Evolutionary conservation across 2,797 vertebrate species (phyloP).

Genomic region (Sciaenops ocellatus): DNA sequence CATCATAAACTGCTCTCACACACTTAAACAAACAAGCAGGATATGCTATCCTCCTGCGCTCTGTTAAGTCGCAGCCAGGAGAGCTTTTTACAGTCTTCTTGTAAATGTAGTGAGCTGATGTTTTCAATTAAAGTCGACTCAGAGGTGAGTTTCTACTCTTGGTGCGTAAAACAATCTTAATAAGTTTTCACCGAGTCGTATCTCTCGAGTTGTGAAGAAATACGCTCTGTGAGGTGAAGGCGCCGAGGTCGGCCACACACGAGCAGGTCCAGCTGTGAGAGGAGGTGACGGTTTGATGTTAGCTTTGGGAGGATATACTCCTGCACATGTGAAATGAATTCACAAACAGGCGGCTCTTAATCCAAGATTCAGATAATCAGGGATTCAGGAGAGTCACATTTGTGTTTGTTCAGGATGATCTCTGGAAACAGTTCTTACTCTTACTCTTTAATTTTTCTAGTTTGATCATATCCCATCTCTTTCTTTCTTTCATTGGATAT

Average conservation of each 20-base stretch:
- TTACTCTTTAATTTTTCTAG: background rate
- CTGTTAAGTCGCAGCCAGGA: conserved; percentile 54
- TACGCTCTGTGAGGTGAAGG: conserved; percentile 80
- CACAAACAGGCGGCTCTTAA: conserved; percentile 28
- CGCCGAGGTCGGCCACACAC: conserved; percentile 79
- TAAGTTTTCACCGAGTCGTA: conserved; percentile 83
- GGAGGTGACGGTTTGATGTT: conserved; percentile 68
- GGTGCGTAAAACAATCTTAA: conserved; percentile 81
- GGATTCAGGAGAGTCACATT: background rate
- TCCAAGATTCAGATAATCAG: conserved; percentile 18
- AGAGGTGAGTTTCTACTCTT: conserved; percentile 66
- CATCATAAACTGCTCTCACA: conserved; percentile 56
- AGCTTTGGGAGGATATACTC: conserved; percentile 66
- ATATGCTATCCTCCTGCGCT: conserved; percentile 62
- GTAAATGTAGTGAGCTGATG: conserved; percentile 88
- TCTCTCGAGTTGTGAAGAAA: conserved; percentile 79
- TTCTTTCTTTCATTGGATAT: background rate
- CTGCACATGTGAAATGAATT: conserved; percentile 44
- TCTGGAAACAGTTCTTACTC: too few species aligned
- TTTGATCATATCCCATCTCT: too few species aligned
- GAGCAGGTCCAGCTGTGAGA: conserved; percentile 68
- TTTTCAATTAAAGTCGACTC: conserved; percentile 84
- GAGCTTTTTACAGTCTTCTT: conserved; percentile 83
- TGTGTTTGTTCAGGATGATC: conserved; percentile 14
- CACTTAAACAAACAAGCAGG: conserved; percentile 77